Base-by-base conservation (phyloP, 2,113 vertebrate genomes). In the Saguinus imperator region DNA sequence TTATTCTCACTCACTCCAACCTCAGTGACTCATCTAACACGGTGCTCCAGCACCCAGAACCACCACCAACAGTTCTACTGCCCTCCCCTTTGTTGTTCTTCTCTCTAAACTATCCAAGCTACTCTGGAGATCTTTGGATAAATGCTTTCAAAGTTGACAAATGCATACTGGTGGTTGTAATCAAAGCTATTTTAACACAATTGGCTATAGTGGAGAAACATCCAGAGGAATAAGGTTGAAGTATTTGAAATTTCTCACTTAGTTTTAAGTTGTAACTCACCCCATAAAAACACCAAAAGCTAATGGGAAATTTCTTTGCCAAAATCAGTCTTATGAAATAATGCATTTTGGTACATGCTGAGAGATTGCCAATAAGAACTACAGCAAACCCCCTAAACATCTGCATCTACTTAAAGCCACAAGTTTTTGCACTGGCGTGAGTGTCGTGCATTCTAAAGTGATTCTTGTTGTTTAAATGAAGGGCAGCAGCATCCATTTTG, bases 311-410 rank as follows among this genome's bases (percentile, higher is more conserved):
- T 70, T 90, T 77, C 66, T 91, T 95, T 94, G 81, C 82, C 84
- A 94, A 95, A 95, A 83, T 55, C 27, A 80, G 57, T 96, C 55
- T 88, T 89, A 73, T 73, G 76, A 92, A 97, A 89, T 72, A 84
- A 86, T 52, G 9, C 58, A 73, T 89, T 95, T 85, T 70, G 32
- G 23, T 61, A 73, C 16, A 75, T n/a, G 61, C 50, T 88, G 61
- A 52, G 48, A 57, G 93, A 89, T 89, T 50, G 73, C 12, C 68
- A 66, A 17, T 1, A 79, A 48, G 37, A 85, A 81, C 40, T 48
- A 25, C 35, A 94, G 7, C 25, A 76, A 37, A 40, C 37, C 6
- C 35, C 40, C 95, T 70, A 95, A 89, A 95, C 40, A 92, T 61
- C 87, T 94, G 72, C 13, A 86, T 72, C 57, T 40, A 91, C 64